Evolutionary conservation across 2,888 invertebrate species (phyloP), one percentile per base, ranked within the genome.

Genomic region (Diarsia rubi): DNA sequence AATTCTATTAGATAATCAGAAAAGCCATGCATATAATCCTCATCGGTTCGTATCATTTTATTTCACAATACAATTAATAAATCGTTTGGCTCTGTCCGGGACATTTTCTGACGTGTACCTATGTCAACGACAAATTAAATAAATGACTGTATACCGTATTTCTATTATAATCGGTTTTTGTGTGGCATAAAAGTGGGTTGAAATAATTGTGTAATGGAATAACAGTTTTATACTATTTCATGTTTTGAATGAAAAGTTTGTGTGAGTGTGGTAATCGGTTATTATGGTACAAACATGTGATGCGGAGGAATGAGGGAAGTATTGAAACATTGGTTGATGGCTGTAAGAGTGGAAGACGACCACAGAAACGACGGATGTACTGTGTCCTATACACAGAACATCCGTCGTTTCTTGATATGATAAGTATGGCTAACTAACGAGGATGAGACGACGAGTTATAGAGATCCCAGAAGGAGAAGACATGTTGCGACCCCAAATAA

Each of bases 21-120:
- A 44, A 2, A 42, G 59, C 12, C 57, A 54, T 66, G 37, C 78
- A 54, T 24, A 8, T 68, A 47, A 69, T 70, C 47, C 49, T 67
- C 37, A 67, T 67, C 59, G 27, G 24, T 49, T 21, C 49, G 24
- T 44, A 44, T 44, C 14, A 54, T 75, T 75, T 81, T 67, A 37
- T 78, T 71, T 68, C 11, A 72, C 54, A 69, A 59, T 70, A 69
- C 73, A 75, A 70, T 80, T 75, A 71, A 64, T 69, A 70, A 83
- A 69, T 71, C 37, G 66, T 49, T 63, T 37, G 8, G 21, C 12
- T 59, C 75, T 86, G 84, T 54, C 4, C 11, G 14, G 24, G 86
- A 86, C 81, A 42, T 71, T 69, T 76, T 66, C 67, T 75, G 71
- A 81, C 49, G 37, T 47, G 5, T 62, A 79, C 72, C 65, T 82